Evolutionary conservation across 1,140 invertebrate species (phyloP), one percentile per base, ranked within the genome.

Genomic region (Musca vetustissima): DNA sequence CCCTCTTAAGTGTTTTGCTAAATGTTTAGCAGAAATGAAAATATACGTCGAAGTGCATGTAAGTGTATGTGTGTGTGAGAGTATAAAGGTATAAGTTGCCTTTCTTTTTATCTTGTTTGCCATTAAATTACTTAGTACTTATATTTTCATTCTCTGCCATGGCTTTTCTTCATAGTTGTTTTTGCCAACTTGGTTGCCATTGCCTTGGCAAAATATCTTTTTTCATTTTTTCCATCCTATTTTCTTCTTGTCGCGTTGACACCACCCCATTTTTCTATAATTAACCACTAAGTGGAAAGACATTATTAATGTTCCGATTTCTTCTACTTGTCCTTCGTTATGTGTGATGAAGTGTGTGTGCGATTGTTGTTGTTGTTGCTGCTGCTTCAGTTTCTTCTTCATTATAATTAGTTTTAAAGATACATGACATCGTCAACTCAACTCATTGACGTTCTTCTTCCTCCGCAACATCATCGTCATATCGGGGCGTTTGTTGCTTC

Each of bases 321-420:
- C 49, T 19, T 52, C 49, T 2, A 1, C 17, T 15, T 52, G 17
- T 52, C 49, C 9, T 52, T 52, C 59, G 15, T n/a, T 13, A n/a
- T n/a, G 15, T 64, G n/a, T n/a, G 7, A 24, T 25, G 47, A 48
- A 6, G 43, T 52, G 7, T 22, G 24, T n/a, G n/a, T n/a, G n/a
- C n/a, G n/a, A n/a, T n/a, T n/a, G n/a, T 50, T 67, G 66, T 25
- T 22, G 59, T n/a, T 57, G 24, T 64, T 70, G 78, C 73, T 77
- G 78, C 78, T 80, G 77, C 74, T 77, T 77, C n/a, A n/a, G n/a
- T n/a, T 80, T 80, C 75, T 76, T 74, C 79, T 77, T 73, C 76
- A 68, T 74, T 79, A 77, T 79, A 78, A 79, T 79, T 78, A 78
- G 75, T 77, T 77, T 79, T 77, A 76, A 80, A 76, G 66, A 43